Evolutionary conservation across 2,888 invertebrate genomes (phyloP).

Genomic region (Anticlea derivata): DNA sequence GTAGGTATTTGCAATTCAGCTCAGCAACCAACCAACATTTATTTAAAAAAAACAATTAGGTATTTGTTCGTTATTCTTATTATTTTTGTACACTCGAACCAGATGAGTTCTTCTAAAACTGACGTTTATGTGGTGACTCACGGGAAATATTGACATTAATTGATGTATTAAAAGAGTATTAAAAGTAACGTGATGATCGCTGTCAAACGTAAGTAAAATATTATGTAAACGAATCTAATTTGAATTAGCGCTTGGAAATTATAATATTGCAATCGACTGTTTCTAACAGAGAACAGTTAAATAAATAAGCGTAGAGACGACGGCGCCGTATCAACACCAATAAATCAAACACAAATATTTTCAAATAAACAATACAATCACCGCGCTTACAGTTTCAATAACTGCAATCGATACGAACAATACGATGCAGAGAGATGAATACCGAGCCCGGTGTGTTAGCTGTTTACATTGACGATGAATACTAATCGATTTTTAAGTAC

Average conservation of each 20-base stretch:
- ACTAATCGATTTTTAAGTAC: constrained; percentile 3
- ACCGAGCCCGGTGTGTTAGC: not conserved
- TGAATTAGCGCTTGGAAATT: too few species aligned
- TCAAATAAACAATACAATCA: constrained; percentile 28
- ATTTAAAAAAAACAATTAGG: too few species aligned
- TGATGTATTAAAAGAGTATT: too few species aligned
- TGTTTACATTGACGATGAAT: constrained; percentile 2
- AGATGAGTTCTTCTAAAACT: too few species aligned
- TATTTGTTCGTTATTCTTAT: too few species aligned
- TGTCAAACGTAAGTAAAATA: too few species aligned
- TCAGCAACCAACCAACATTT: too few species aligned
- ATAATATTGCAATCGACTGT: not conserved
- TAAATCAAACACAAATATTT: constrained; percentile 26
- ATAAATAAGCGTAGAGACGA: constrained; percentile 6
- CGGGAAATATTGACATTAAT: too few species aligned
- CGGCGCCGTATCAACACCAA: constrained; percentile 23
- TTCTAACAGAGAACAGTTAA: constrained; percentile 2
- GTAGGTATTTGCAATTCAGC: too few species aligned
- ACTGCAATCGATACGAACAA: constrained; percentile 18
- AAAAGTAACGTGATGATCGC: too few species aligned
- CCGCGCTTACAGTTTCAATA: constrained; percentile 21
- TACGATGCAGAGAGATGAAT: constrained; percentile 8
- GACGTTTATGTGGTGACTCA: too few species aligned
- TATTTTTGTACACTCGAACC: too few species aligned
- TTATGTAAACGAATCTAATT: not conserved